phyloP scores from a whole-genome alignment of 2,888 invertebrate species.

The Tipula confusa region DNA sequence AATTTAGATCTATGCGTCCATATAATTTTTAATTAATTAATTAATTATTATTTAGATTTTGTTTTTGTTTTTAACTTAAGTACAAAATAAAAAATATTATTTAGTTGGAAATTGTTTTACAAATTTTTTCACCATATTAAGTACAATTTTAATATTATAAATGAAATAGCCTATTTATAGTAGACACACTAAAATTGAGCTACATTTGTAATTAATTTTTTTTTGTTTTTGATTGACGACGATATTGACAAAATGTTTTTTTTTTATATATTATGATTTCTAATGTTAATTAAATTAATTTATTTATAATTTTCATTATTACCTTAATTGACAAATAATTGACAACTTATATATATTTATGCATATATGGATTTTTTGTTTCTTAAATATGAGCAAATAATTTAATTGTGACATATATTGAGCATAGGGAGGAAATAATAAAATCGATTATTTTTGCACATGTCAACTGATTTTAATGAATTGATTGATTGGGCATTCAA shows the following conservation, averaged over 20 bases:
- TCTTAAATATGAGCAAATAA: neutral
- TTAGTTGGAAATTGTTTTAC: neutral
- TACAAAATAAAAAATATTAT: neutral
- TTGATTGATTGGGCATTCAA: neutral
- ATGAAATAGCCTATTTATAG: neutral
- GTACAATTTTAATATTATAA: neutral
- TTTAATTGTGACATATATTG: neutral
- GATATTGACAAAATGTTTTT: neutral
- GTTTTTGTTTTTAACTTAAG: neutral
- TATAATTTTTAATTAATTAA: neutral
- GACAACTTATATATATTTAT: neutral
- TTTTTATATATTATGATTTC: neutral
- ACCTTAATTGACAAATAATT: constrained; percentile 9
- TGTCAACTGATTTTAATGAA: neutral
- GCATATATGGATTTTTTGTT: too few species aligned
- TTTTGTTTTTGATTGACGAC: neutral
- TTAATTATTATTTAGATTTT: neutral
- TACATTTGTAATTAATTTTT: neutral
- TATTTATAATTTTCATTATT: neutral
- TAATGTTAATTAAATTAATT: neutral
- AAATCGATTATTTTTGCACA: neutral
- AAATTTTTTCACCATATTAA: neutral
- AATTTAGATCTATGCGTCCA: too few species aligned
- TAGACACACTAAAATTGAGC: constrained; percentile 26
- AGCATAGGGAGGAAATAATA: neutral